Evolutionary conservation across 2,888 invertebrate species (phyloP), one percentile per base, ranked within the genome.

Genomic region (Chaetoderma sp.): DNA sequence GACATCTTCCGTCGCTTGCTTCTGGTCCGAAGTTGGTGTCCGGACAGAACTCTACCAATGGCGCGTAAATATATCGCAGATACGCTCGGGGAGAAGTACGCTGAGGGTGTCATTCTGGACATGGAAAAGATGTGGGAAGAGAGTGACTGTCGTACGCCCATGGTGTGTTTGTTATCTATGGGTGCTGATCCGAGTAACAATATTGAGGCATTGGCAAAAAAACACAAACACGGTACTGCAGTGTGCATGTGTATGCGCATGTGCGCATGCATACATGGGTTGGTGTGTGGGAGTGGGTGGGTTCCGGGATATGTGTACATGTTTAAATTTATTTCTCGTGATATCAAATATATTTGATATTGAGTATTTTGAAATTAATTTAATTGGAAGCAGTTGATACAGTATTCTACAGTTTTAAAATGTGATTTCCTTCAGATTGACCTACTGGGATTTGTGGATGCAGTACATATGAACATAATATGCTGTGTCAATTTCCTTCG

Each of bases 91-190:
- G 80, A 79, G 27, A 81, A 84, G 67, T 86, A 83, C 68, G 82
- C 84, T 2, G 85, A 86, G 59, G 86, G 86, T 2, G 83, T 86
- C 18, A 85, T 86, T 49, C 76, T 86, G n/a, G 86, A 86, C 70
- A 65, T 86, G 60, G 86, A 86, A 76, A 81, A 78, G 68, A 83
- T 86, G 83, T 84, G 81, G 81, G 79, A 81, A 21, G 86, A 86
- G 72, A 83, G 83, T 55, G 73, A 73, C 45, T 71, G 67, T n/a
- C 71, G 83, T 8, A 83, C 83, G 1, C 86, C 87, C 0, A 70
- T 87, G 73, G 80, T 86, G 16, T 83, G 86, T 61, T 77, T 87
- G 42, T 77, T 87, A 62, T 86, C 86, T 30, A 83, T 86, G 81
- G 86, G 87, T 4, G 83, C 86, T 4, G 86, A 87, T 71, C 87